phyloP scores from a whole-genome alignment of 1,140 invertebrate species.

The Homalodisca vitripennis region DNA sequence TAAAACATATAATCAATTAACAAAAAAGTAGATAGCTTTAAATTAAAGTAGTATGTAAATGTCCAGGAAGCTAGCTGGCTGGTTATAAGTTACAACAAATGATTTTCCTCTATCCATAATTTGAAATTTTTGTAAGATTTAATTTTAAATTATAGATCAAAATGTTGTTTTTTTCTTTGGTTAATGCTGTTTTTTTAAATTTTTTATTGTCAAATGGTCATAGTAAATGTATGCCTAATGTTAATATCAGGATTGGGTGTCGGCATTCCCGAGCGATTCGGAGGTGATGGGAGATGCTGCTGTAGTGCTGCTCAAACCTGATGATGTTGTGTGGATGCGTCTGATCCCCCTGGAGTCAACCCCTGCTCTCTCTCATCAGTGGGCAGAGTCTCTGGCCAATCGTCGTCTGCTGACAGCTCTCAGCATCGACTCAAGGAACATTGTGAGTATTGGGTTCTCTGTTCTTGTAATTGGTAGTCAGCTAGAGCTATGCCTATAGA shows the following conservation, averaged over 20 bases:
- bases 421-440: constrained; percentile 79
- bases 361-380: constrained; percentile 67
- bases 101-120: too few species aligned
- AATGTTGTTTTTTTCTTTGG: not conserved
- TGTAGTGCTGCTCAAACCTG: not conserved
- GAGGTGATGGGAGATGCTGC: not conserved
- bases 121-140: too few species aligned
- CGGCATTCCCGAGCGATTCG: not conserved
- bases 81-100: too few species aligned
- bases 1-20: too few species aligned
- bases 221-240: too few species aligned
- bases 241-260: not conserved
- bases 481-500: not conserved
- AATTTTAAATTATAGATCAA: not conserved
- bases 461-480: constrained; percentile 8
- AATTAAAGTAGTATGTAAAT: too few species aligned
- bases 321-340: constrained; percentile 49
- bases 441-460: constrained; percentile 64
- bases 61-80: too few species aligned
- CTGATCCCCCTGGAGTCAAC: constrained; percentile 65
- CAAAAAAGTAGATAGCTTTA: too few species aligned
- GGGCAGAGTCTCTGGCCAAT: constrained; percentile 67
- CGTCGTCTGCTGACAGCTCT: constrained; percentile 66
- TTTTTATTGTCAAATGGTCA: too few species aligned
- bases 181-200: too few species aligned